A percentile compares a stretch with the other conserved stretches of the same genome.
Conservation (phyloP, 2,888 invertebrate genomes). For the Podabrus alpinus region DNA sequence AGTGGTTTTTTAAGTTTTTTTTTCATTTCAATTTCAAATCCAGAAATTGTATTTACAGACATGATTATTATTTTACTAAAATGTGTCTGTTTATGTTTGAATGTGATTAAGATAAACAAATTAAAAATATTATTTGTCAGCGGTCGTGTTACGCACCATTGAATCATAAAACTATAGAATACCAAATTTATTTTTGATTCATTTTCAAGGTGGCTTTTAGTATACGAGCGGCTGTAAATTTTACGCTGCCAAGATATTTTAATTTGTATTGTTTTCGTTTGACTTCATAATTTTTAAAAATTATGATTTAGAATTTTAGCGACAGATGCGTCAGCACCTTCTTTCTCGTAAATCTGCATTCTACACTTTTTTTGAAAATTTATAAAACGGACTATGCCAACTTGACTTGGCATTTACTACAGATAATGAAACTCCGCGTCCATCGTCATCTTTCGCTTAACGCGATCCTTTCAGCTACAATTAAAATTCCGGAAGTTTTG, state of each 20-base stretch:
- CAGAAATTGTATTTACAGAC: constrained; percentile 38
- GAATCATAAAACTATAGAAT: neutral
- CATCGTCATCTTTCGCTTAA: no score
- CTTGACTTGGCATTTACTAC: no score
- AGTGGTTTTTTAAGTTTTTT: constrained; percentile 31
- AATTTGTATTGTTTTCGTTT: neutral
- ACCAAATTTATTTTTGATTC: neutral
- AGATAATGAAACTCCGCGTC: no score
- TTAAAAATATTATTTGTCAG: neutral
- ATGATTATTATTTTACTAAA: constrained; percentile 32
- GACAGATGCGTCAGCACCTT: neutral
- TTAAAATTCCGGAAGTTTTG: no score
- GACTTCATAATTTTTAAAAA: neutral
- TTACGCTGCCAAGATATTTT: neutral
- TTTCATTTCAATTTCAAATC: constrained; percentile 34
- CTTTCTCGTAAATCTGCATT: neutral
- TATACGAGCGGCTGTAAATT: neutral
- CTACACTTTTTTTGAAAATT: no score
- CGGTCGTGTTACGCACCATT: neutral
- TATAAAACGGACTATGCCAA: no score
- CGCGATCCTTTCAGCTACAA: no score
- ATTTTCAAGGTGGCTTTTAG: neutral
- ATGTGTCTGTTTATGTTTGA: constrained; percentile 7
- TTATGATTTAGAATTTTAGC: no score
- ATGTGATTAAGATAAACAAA: constrained; percentile 13